Evolutionary conservation across 2,113 vertebrate genomes (phyloP).

Genomic region (Alouatta palliata): DNA sequence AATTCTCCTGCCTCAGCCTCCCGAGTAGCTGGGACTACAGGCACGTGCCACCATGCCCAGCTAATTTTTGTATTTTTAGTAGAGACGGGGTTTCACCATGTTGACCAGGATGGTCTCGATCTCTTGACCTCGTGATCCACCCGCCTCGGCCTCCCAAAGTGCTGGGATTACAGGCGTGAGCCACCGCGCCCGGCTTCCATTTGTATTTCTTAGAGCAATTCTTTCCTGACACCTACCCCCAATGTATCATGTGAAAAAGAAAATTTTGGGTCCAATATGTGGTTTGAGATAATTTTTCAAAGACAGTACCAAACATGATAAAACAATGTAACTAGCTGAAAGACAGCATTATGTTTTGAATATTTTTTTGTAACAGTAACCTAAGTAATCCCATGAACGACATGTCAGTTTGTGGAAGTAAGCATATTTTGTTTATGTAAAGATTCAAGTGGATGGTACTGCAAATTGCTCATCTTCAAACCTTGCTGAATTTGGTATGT

Average conservation of each 20-base stretch:
- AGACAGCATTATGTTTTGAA: not conserved
- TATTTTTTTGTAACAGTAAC: not conserved
- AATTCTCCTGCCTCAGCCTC: too few species aligned
- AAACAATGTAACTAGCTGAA: not conserved
- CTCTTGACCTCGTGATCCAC: too few species aligned
- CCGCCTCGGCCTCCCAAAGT: too few species aligned
- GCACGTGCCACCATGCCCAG: too few species aligned
- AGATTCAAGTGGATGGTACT: not conserved
- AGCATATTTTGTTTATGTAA: not conserved
- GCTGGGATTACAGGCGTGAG: too few species aligned
- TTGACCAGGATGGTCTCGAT: too few species aligned
- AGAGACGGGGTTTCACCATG: too few species aligned
- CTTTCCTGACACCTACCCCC: not conserved
- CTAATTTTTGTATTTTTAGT: too few species aligned
- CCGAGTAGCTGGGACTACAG: too few species aligned
- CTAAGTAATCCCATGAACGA: not conserved
- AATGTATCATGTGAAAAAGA: not conserved
- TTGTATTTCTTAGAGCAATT: conserved; percentile 18
- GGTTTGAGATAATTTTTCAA: conserved; percentile 16
- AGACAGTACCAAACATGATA: not conserved
- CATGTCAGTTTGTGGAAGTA: not conserved
- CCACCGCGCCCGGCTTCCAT: too few species aligned
- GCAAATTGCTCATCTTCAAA: not conserved
- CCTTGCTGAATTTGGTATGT: not conserved
- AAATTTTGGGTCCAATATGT: not conserved